Evolutionary conservation across 1,140 invertebrate genomes (phyloP).

Genomic region (Delia radicum): DNA sequence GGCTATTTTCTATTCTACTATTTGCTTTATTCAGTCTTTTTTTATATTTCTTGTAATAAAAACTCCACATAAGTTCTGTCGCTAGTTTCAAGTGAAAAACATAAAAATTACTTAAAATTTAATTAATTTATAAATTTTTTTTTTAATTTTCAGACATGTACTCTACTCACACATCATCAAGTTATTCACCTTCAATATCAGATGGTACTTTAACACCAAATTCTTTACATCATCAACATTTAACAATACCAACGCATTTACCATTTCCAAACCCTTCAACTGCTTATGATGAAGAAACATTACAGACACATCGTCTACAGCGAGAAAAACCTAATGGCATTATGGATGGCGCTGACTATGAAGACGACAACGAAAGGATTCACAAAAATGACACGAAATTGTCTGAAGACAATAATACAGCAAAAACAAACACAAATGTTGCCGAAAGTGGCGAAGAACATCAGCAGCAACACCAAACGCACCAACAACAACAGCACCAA

Average conservation of each 20-base stretch:
- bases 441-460: slow-evolving; percentile 30
- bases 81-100: no score
- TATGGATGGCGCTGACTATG: slow-evolving; percentile 9
- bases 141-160: slow-evolving; percentile 48
- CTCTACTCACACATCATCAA: slow-evolving; percentile 54
- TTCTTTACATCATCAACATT: slow-evolving; percentile 29
- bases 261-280: background rate
- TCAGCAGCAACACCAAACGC: slow-evolving; percentile 29
- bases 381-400: slow-evolving; percentile 18
- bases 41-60: no score
- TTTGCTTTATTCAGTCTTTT: no score
- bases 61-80: no score
- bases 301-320: background rate
- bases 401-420: background rate
- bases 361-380: background rate
- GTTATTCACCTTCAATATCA: slow-evolving; percentile 53
- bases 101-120: no score
- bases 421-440: slow-evolving; percentile 8
- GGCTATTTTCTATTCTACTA: no score
- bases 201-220: slow-evolving; percentile 53
- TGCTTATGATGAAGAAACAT: background rate
- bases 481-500: slow-evolving; percentile 45
- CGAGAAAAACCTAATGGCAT: slow-evolving; percentile 6
- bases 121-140: no score
- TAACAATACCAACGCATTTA: background rate